Conservation (phyloP, 2,888 invertebrate genomes). For the Melanophora roralis region DNA sequence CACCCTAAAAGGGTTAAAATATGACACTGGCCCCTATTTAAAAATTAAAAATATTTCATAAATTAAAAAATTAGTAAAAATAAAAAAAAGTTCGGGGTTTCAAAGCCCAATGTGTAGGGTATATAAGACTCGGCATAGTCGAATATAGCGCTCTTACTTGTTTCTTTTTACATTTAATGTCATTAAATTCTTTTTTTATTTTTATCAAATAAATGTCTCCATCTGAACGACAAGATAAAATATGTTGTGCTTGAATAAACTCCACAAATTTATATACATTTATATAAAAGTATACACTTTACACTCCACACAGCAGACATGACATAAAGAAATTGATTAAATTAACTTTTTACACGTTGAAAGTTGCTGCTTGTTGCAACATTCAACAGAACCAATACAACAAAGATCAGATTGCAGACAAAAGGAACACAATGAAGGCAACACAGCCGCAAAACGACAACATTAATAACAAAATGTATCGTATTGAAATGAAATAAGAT, state of each 20-base stretch:
- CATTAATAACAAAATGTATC: background rate
- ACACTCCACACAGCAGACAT: background rate
- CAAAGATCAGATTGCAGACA: constrained; percentile 37
- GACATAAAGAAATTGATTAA: constrained; percentile 46
- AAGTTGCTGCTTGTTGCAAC: constrained; percentile 27
- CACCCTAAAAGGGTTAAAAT: too few relatives aligned
- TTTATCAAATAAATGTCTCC: background rate
- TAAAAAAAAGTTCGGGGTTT: too few relatives aligned
- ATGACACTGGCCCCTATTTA: too few relatives aligned
- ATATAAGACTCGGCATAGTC: too few relatives aligned
- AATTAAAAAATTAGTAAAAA: too few relatives aligned
- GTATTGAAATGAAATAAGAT: background rate
- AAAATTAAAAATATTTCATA: too few relatives aligned
- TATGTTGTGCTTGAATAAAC: constrained; percentile 37
- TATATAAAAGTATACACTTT: background rate
- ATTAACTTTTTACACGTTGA: constrained; percentile 52
- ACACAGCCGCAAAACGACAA: constrained; percentile 20
- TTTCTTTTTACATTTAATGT: background rate
- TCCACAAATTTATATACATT: background rate
- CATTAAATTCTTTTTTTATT: constrained; percentile 11
- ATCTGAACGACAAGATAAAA: constrained; percentile 1
- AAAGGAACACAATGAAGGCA: constrained; percentile 16
- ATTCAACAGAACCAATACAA: background rate
- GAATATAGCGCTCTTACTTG: too few relatives aligned
- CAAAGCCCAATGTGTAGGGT: too few relatives aligned